Conservation (phyloP, 2,888 invertebrate genomes). For the Noctua janthe region DNA sequence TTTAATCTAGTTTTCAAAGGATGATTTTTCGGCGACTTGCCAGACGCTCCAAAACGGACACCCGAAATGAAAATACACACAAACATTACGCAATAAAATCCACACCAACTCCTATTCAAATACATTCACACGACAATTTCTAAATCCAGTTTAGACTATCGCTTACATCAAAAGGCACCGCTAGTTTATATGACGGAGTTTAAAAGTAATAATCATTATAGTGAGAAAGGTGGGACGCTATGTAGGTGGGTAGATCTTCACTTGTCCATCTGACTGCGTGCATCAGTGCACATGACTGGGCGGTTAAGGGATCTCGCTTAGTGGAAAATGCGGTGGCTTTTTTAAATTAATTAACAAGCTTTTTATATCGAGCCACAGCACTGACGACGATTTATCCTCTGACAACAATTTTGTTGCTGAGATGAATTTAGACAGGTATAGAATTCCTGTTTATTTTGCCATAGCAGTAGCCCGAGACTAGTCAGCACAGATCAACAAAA, state of each 20-base stretch:
- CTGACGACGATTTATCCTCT: too few species aligned
- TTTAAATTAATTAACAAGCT: constrained; percentile 13
- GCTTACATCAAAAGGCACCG: constrained; percentile 56
- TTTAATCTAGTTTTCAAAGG: not conserved
- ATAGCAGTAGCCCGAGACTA: not conserved
- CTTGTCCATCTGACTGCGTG: constrained; percentile 83
- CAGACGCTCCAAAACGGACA: not conserved
- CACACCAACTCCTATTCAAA: constrained; percentile 15
- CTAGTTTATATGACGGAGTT: constrained; percentile 55
- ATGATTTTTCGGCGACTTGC: not conserved
- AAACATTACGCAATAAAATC: constrained; percentile 15
- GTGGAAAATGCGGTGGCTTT: constrained; percentile 42
- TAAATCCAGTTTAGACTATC: constrained; percentile 50
- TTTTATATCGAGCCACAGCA: not conserved
- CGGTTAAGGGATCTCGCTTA: constrained; percentile 66
- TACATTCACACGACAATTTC: constrained; percentile 52
- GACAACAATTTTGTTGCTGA: too few species aligned
- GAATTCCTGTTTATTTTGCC: not conserved
- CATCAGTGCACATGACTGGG: constrained; percentile 83
- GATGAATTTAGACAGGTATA: not conserved
- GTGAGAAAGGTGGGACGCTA: constrained; percentile 69
- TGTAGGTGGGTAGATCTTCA: constrained; percentile 84
- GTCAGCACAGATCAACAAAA: too few species aligned
- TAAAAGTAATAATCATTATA: constrained; percentile 65
- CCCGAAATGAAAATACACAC: not conserved